Evolutionary conservation across 2,797 vertebrate genomes (phyloP), one percentile per base, ranked within the genome.

Genomic region (Odontamblyopus lacepedii): DNA sequence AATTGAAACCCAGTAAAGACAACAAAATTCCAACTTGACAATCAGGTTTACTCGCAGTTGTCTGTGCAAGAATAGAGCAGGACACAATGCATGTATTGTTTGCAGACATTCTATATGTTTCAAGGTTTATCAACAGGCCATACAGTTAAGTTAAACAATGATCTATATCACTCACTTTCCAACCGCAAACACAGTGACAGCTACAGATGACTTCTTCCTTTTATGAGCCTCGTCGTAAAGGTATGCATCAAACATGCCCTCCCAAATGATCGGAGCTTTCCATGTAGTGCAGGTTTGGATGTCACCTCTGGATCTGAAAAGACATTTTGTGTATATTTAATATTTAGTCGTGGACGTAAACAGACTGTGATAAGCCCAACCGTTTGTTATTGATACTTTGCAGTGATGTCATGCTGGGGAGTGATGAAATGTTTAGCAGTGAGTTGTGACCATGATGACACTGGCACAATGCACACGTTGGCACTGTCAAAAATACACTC

Each of bases 221-320:
- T 69, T 72, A 74, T 94, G 92, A 6, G 18, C 29, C 65, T 71
- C 41, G 68, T 93, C 90, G 0, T 87, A 93, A 13, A 63, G 2
- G 0, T 77, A 15, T 30, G 93, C 82, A n/a, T 94, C 57, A 9
- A 95, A 95, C 85, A 89, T 94, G 2, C 91, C 92, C 3, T 94
- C 90, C 94, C 94, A 94, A 69, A 95, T 87, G 67, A 95, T 86
- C 2, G 94, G 93, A 7, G 94, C 92, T 0, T 84, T 89, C 95
- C 95, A 95, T 23, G 72, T 32, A 0, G 94, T 95, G 77, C 93
- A 94, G 0, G 94, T 94, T 73, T 85, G 89, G 38, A 95, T 92
- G 0, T 95, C 92, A 18, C 3, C 6, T 68, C 92, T 89, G 70
- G 87, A 84, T 84, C 94, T 95, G 76, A 73, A 80, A 2, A 70